Evolutionary conservation across 2,888 invertebrate genomes (phyloP).

Genomic region (Dynastes tityus): DNA sequence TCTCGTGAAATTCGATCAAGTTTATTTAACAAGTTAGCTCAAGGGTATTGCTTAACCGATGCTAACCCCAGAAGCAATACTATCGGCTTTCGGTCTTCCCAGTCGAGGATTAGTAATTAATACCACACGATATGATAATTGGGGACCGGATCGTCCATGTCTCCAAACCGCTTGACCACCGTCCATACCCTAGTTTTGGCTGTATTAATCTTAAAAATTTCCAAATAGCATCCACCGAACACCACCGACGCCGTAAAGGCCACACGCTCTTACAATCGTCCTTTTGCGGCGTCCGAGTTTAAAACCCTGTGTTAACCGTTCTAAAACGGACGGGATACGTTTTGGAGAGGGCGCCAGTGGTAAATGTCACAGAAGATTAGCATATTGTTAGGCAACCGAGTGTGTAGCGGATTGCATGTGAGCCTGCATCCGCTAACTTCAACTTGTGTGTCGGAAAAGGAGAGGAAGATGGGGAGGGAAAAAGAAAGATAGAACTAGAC

Average conservation of each 20-base stretch:
- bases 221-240: constrained; percentile 4
- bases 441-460: not conserved
- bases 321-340: constrained; percentile 60
- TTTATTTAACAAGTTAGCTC: not conserved
- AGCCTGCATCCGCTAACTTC: not conserved
- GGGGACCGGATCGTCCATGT: not conserved
- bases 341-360: constrained; percentile 55
- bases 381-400: constrained; percentile 55
- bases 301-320: constrained; percentile 63
- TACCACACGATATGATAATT: constrained; percentile 28
- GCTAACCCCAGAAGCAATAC: not conserved
- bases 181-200: not conserved
- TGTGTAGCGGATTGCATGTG: constrained; percentile 25
- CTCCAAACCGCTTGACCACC: not conserved
- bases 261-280: not conserved
- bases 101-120: constrained; percentile 25
- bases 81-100: constrained; percentile 16
- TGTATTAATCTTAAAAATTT: constrained; percentile 35
- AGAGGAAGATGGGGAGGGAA: not conserved
- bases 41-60: not conserved
- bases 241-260: not conserved
- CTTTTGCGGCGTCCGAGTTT: constrained; percentile 52
- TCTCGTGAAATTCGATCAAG: not conserved
- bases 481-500: too few relatives aligned
- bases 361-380: constrained; percentile 60